Base-by-base conservation (phyloP, 2,888 invertebrate genomes). In the Papilio elwesi region DNA sequence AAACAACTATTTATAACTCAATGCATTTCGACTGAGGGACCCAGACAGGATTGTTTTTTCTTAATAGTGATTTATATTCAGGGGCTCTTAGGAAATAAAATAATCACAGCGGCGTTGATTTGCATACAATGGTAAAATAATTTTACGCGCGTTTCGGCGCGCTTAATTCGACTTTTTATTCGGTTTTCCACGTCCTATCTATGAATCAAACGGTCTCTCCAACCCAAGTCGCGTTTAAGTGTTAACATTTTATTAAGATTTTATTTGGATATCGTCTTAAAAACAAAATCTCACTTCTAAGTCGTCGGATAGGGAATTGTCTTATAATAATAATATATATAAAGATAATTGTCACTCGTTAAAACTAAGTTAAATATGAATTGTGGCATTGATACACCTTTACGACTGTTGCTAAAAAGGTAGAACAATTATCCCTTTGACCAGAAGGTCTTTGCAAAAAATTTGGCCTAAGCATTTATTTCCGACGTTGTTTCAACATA, bases 91-190 rank as follows among this genome's bases (percentile, higher is more conserved):
- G 92, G 91, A 93, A 93, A 93, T 93, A 93, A 93, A 93, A 93
- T 93, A 93, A 93, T 93, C 93, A 93, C 92, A 83, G 88, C 89
- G 83, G 86, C 87, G 85, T 87, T 81, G 88, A 93, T 93, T 93
- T 93, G 93, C 93, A 93, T 93, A 93, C 93, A 93, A 93, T 93
- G 93, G 93, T 91, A 93, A 93, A 93, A 93, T 93, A 93, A 93
- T 93, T 93, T 93, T 93, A 93, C 93, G 93, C 93, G 93, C 91
- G 92, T 93, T 92, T 92, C 91, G 90, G 89, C 90, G 91, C 90
- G 92, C 86, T 93, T 92, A 91, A 92, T 92, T 93, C 87, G 92
- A 90, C 91, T 92, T 93, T 93, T 93, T 93, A 91, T 93, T 90
- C 88, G 88, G 87, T 86, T 89, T 92, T 91, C 89, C 87, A 89